Percentiles rank a stretch among this genome's conserved stretches.
Evolutionary conservation across 1,140 invertebrate genomes (phyloP).

Genomic region (Drosophila varians): DNA sequence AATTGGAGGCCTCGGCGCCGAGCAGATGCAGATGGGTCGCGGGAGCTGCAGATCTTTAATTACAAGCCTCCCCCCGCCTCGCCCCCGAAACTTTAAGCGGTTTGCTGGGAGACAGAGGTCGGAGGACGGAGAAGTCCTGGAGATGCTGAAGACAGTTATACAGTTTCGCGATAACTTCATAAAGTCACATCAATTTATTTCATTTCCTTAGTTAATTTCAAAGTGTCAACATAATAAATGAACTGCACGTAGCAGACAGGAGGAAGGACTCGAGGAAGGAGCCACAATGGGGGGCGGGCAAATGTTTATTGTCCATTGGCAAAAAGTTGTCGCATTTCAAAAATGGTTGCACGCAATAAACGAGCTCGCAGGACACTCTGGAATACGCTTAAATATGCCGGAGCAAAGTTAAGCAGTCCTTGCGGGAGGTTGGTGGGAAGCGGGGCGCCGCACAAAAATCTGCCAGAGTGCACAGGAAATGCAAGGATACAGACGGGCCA

Average conservation of each 20-base stretch:
- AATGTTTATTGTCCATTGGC: constrained; percentile 50
- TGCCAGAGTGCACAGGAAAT: constrained; percentile 75
- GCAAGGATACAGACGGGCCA: constrained; percentile 11
- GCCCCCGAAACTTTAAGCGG: constrained; percentile 44
- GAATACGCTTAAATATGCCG: constrained; percentile 80
- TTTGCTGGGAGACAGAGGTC: neutral
- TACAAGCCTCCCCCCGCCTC: constrained; percentile 12
- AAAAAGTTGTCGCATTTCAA: constrained; percentile 81
- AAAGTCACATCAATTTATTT: constrained; percentile 82
- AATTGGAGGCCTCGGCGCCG: constrained; percentile 14
- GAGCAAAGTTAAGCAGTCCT: constrained; percentile 56
- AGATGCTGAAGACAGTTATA: constrained; percentile 33
- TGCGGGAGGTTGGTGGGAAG: neutral
- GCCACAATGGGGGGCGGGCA: constrained; percentile 5
- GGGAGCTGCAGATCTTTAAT: constrained; percentile 56
- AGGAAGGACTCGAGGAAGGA: constrained; percentile 19
- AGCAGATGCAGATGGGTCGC: neutral
- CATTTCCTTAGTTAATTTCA: constrained; percentile 81
- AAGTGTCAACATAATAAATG: constrained; percentile 82
- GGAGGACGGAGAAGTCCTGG: neutral
- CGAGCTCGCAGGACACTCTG: constrained; percentile 72
- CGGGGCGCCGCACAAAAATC: constrained; percentile 41
- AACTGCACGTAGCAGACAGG: constrained; percentile 68
- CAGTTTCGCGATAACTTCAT: constrained; percentile 68
- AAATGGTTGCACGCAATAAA: constrained; percentile 80